phyloP scores from a whole-genome alignment of 37 sponge, comb jelly and placozoan species.

The Spongilla lacustris region DNA sequence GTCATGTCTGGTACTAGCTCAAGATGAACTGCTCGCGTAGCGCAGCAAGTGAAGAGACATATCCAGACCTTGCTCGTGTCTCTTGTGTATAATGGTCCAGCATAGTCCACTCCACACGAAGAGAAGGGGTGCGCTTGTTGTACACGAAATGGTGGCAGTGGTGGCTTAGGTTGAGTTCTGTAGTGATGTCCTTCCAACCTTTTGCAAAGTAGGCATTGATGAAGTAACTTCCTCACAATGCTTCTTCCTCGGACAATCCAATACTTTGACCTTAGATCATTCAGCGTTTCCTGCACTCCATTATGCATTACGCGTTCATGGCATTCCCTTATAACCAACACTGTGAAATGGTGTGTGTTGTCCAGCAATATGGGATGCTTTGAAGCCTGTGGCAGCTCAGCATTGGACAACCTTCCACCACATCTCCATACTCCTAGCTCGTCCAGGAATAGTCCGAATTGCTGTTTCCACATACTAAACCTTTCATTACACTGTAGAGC shows the following conservation, averaged over 20 bases:
- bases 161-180: constrained; percentile 23
- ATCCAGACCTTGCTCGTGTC: constrained; percentile 19
- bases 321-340: constrained; percentile 12
- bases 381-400: neutral
- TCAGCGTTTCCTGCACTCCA: constrained; percentile 16
- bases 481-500: neutral
- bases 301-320: constrained; percentile 41
- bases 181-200: constrained; percentile 21
- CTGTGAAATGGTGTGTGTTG: constrained; percentile 33
- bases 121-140: constrained; percentile 18
- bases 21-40: constrained; percentile 28
- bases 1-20: constrained; percentile 31
- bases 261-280: constrained; percentile 20
- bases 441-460: constrained; percentile 11
- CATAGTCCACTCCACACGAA: constrained; percentile 30
- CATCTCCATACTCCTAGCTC: constrained; percentile 24
- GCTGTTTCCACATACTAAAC: neutral
- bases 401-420: constrained; percentile 31
- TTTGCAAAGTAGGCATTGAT: constrained; percentile 31
- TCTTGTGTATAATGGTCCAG: constrained; percentile 15
- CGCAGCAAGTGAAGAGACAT: constrained; percentile 30
- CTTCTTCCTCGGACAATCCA: constrained; percentile 46
- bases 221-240: constrained; percentile 7
- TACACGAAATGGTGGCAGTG: constrained; percentile 34
- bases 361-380: constrained; percentile 42